A percentile compares a stretch with the other conserved stretches of the same genome.
These are phyloP conservation scores for Brienomyrus longianalis DNA, from an alignment of 2,113 vertebrate species.

Conservation along the genomic window DNA sequence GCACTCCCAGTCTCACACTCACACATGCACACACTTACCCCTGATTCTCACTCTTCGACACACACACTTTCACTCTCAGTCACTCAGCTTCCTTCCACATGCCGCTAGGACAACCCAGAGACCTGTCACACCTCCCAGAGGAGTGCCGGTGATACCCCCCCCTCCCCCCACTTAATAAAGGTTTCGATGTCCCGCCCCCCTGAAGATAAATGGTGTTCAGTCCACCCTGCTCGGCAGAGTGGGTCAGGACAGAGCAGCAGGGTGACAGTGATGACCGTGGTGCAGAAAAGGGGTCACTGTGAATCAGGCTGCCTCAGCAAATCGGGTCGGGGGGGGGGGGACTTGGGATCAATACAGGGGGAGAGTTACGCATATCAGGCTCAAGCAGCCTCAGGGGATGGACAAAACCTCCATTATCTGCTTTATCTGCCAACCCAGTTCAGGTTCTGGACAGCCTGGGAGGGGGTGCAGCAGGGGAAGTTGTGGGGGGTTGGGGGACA, in stretches of 20 bases:
- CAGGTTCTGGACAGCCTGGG: background rate
- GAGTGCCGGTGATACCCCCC: background rate
- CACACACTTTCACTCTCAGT: constrained; percentile 8
- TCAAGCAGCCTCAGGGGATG: background rate
- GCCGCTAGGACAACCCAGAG: background rate
- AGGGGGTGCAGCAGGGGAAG: background rate
- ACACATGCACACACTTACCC: constrained; percentile 22
- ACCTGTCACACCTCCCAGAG: background rate
- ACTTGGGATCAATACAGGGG: background rate
- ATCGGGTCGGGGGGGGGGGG: background rate
- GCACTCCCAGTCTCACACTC: background rate
- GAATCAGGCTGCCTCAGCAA: background rate
- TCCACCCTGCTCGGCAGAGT: background rate
- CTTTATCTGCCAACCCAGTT: background rate
- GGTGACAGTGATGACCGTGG: background rate
- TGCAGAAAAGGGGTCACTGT: background rate
- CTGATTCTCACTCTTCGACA: background rate
- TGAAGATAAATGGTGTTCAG: background rate
- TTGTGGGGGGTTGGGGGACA: background rate
- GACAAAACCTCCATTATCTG: background rate
- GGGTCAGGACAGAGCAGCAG: background rate
- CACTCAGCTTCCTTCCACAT: background rate
- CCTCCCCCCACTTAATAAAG: background rate
- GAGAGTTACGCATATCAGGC: background rate
- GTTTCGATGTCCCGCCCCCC: background rate